phyloP scores from a whole-genome alignment of 2,797 vertebrate genomes.

The Anguilla anguilla region DNA sequence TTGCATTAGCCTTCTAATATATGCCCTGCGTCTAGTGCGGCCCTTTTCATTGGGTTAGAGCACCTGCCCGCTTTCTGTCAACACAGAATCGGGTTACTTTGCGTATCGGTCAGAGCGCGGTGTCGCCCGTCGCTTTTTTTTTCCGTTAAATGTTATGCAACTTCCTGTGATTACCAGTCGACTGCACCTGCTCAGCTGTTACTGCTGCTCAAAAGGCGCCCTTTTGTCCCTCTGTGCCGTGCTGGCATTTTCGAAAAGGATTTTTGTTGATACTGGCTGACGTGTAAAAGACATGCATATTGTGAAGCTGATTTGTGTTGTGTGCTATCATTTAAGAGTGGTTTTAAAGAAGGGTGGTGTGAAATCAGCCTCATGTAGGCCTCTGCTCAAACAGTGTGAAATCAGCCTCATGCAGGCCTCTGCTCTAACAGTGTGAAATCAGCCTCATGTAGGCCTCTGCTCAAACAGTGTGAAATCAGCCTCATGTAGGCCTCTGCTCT shows the following conservation, averaged over 20 bases:
- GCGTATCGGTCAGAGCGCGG: constrained; percentile 66
- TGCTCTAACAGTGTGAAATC: neutral
- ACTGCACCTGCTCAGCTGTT: constrained; percentile 35
- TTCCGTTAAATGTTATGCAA: constrained; percentile 48
- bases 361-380: neutral
- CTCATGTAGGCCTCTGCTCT: neutral
- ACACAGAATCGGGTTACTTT: constrained; percentile 60
- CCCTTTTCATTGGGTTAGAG: constrained; percentile 69
- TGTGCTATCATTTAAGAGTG: neutral
- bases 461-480: neutral
- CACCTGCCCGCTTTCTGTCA: constrained; percentile 78
- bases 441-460: neutral
- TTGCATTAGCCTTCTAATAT: constrained; percentile 64
- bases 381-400: neutral
- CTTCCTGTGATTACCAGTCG: constrained; percentile 62
- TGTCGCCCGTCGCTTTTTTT: constrained; percentile 43
- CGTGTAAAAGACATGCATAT: neutral
- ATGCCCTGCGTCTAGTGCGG: constrained; percentile 65
- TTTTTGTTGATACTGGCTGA: neutral
- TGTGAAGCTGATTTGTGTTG: neutral
- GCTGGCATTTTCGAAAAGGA: constrained; percentile 4
- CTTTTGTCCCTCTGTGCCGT: constrained; percentile 3
- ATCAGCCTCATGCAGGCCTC: neutral
- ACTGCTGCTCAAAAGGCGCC: neutral
- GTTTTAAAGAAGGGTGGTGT: neutral